These are phyloP conservation scores for Caranx melampygus DNA, from an alignment of 2,113 vertebrate genomes.

Conservation along the genomic window DNA sequence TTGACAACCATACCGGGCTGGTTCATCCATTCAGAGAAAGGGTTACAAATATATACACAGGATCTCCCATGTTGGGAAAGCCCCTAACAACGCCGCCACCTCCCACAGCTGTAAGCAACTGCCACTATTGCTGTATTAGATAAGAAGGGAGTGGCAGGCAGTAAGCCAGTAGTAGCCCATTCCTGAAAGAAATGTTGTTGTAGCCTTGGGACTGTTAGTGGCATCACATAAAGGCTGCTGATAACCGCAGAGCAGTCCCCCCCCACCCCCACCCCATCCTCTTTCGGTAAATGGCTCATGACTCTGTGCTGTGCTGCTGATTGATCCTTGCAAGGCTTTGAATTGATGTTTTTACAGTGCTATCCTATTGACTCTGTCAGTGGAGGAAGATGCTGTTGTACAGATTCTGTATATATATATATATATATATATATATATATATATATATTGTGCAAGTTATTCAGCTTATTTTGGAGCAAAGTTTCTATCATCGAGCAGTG, in stretches of 20 bases:
- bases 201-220: conserved; percentile 7
- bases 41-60: conserved; percentile 53
- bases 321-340: neutral
- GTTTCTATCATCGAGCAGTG: neutral
- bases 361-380: neutral
- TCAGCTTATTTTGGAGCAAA: neutral
- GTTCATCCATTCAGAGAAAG: conserved; percentile 52
- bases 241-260: neutral
- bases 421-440: too few species aligned
- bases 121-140: conserved; percentile 66
- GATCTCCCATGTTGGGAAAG: conserved; percentile 74
- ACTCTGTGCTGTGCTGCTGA: neutral
- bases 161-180: conserved; percentile 26
- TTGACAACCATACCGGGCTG: neutral
- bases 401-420: neutral
- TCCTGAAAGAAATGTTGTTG: conserved; percentile 37
- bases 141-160: conserved; percentile 62
- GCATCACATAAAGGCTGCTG: conserved; percentile 4
- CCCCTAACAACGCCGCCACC: conserved; percentile 56
- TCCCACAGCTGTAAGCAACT: conserved; percentile 62
- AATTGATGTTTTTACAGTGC: neutral
- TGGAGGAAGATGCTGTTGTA: neutral
- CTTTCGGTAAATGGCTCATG: neutral
- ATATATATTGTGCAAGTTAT: neutral
- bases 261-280: neutral